Base-by-base conservation (phyloP, 2,113 vertebrate genomes). In the Protobothrops mucrosquamatus region DNA sequence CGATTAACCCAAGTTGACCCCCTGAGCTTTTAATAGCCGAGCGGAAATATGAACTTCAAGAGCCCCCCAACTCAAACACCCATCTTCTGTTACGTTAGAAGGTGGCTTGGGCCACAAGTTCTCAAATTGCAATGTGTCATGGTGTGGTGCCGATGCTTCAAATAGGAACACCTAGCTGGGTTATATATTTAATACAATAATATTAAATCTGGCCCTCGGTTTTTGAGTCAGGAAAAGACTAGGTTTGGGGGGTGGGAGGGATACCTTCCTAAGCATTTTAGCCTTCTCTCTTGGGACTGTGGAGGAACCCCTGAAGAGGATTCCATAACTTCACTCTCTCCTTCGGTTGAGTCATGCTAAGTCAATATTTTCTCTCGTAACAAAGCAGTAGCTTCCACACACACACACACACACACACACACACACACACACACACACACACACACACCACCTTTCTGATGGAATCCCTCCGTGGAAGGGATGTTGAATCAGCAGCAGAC, bases 341-440 rank as follows among this genome's bases (percentile, higher is more conserved):
- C n/a, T 24, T 85, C 5, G 39, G 24, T n/a, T 87, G 64, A 92
- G 54, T 89, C 92, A 59, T 43, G 90, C 86, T 29, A 12, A 52
- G 39, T 26, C 92, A 85, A 91, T 88, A 64, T 91, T 92, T 93
- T 89, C 87, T 89, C 87, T 92, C 14, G 24, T 55, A 81, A n/a
- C 61, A 8, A 48, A 55, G 90, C 26, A 48, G 86, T n/a, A 18
- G 64, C 54, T 12, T 18, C 18, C 6, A 6, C 69, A 2, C 29
- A 0, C 8, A 10, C 51, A 2, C 51, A 52, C 51, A 52, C 51
- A 52, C 51, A 52, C 51, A 52, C n/a, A n/a, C n/a, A n/a, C n/a
- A n/a, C n/a, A n/a, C n/a, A n/a, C n/a, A n/a, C n/a, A n/a, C n/a
- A n/a, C n/a, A n/a, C n/a, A n/a, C n/a, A n/a, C n/a, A n/a, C n/a